A percentile compares a stretch with the other conserved stretches of the same genome.
Conservation (phyloP, 1,140 invertebrate genomes). For the Dreissena polymorpha region DNA sequence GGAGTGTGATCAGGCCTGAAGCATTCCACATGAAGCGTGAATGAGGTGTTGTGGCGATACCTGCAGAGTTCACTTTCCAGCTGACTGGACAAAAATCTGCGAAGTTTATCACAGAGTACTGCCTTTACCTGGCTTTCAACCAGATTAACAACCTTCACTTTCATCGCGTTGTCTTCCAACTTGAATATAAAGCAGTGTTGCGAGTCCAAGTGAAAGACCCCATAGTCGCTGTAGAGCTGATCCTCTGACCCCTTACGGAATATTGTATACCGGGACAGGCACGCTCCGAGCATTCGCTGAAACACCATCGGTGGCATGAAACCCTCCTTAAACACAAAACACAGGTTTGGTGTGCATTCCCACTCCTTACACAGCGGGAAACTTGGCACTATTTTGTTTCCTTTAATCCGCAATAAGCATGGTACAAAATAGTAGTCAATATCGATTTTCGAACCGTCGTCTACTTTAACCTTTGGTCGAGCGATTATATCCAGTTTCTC, state of each 20-base stretch:
- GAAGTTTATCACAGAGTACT: constrained; percentile 41
- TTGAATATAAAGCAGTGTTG: constrained; percentile 40
- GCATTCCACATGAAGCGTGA: constrained; percentile 40
- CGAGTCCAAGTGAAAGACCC: constrained; percentile 37
- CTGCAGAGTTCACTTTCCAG: constrained; percentile 41
- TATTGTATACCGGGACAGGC: constrained; percentile 22
- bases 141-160: constrained; percentile 36
- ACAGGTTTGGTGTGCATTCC: constrained; percentile 25
- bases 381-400: neutral
- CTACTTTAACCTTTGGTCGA: constrained; percentile 31
- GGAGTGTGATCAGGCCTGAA: neutral
- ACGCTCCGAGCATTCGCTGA: constrained; percentile 49
- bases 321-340: constrained; percentile 48
- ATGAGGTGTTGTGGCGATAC: constrained; percentile 43
- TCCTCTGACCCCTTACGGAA: neutral
- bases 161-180: constrained; percentile 17
- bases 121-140: constrained; percentile 36
- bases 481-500: constrained; percentile 53
- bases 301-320: constrained; percentile 44
- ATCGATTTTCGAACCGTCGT: constrained; percentile 16
- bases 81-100: constrained; percentile 27
- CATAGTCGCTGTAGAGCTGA: constrained; percentile 34
- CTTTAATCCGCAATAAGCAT: constrained; percentile 34
- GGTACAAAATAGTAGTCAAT: constrained; percentile 50
- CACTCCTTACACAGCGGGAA: neutral